Base-by-base conservation (phyloP, 2,888 invertebrate species). In the Lingula anatina region DNA sequence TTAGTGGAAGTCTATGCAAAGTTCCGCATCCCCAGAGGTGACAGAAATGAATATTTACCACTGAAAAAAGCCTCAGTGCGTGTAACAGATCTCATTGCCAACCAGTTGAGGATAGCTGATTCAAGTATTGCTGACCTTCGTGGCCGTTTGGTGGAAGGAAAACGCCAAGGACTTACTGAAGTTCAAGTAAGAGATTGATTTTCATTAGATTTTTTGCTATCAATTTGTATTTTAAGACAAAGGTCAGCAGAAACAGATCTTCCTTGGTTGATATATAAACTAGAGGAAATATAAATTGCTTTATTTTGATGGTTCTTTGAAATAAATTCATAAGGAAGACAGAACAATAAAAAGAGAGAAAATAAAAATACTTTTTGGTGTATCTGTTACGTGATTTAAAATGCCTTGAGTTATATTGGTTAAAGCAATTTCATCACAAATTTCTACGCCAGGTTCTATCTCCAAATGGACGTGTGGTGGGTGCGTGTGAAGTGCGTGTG, bases 391-490 rank as follows among this genome's bases (percentile, higher is more conserved):
- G n/a, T n/a, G n/a, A n/a, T n/a, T n/a, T n/a, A n/a, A n/a, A n/a
- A n/a, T n/a, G n/a, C n/a, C n/a, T n/a, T n/a, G n/a, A n/a, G n/a
- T n/a, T n/a, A n/a, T n/a, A n/a, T n/a, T n/a, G n/a, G n/a, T n/a
- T n/a, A n/a, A n/a, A n/a, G n/a, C n/a, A n/a, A n/a, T n/a, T n/a
- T n/a, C n/a, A n/a, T n/a, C n/a, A n/a, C n/a, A n/a, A n/a, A n/a
- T n/a, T n/a, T n/a, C n/a, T n/a, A n/a, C n/a, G n/a, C n/a, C 67
- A 82, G 81, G 83, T 92, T 24, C 78, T 95, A 44, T 93, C 94
- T 3, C 93, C 94, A 23, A 91, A 91, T 47, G 94, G 94, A 15
- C 84, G 91, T 44, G 91, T 94, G 21, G 88, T 94, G 65, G 95
- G 93, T 46, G 87, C 90, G 1, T 88, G 89, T 60, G 94, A 95